Percentiles rank a stretch among this genome's conserved stretches.
Conservation (phyloP, 2,888 invertebrate species). For the Trichopoda pennipes region DNA sequence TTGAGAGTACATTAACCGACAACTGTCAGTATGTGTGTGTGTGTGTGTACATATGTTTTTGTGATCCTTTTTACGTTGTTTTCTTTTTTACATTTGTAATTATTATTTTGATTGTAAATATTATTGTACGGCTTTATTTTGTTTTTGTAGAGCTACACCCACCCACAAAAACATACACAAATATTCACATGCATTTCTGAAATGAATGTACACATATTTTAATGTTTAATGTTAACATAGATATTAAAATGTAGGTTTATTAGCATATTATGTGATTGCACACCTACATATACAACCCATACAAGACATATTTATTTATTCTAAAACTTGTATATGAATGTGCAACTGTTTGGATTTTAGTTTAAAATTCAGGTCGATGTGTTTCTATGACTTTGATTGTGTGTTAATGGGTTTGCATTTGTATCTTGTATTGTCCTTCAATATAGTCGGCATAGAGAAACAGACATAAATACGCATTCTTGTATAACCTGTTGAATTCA, state of each 20-base stretch:
- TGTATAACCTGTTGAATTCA: constrained; percentile 45
- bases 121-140: constrained; percentile 55
- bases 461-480: constrained; percentile 22
- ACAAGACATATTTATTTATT: not conserved
- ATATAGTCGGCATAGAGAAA: not conserved
- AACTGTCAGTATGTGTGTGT: not conserved
- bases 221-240: constrained; percentile 19
- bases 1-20: not conserved
- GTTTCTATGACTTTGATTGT: constrained; percentile 35
- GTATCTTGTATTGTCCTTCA: constrained; percentile 41
- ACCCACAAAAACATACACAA: not conserved
- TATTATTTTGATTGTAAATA: constrained; percentile 62
- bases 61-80: constrained; percentile 7
- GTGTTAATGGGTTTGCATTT: constrained; percentile 26
- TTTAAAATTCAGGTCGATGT: constrained; percentile 55
- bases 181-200: too few species aligned
- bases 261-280: constrained; percentile 60
- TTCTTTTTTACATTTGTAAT: constrained; percentile 55
- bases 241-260: constrained; percentile 58
- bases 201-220: not conserved
- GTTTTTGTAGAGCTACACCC: constrained; percentile 31
- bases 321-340: constrained; percentile 20
- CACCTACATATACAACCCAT: not conserved
- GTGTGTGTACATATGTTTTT: not conserved
- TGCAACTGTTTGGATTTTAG: constrained; percentile 30